Evolutionary conservation across 2,797 vertebrate genomes (phyloP).

Genomic region (Pseudochirops cupreus): DNA sequence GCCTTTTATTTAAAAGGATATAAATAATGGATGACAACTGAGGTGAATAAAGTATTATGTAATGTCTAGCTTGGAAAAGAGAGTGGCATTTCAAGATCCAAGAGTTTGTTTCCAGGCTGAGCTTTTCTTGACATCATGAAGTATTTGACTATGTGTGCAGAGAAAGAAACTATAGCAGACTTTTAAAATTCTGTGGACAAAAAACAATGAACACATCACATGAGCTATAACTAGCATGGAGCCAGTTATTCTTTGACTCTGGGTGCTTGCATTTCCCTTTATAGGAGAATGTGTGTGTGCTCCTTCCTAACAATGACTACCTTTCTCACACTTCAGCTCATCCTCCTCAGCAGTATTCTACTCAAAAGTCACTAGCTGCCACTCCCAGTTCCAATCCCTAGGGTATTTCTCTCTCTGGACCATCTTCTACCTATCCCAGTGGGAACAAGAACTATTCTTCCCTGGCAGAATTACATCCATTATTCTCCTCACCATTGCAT

Average conservation of each 20-base stretch:
- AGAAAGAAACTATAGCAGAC: conserved; percentile 35
- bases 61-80: conserved; percentile 39
- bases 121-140: conserved; percentile 51
- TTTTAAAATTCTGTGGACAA: conserved; percentile 19
- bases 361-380: background rate
- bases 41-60: conserved; percentile 53
- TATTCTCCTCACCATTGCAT: background rate
- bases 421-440: background rate
- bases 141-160: conserved; percentile 37
- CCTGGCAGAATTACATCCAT: background rate
- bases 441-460: background rate
- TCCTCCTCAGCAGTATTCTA: background rate
- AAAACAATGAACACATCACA: background rate
- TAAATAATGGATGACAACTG: conserved; percentile 58
- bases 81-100: conserved; percentile 42
- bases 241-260: background rate
- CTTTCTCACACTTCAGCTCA: background rate
- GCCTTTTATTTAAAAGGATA: conserved; percentile 66
- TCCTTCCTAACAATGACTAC: background rate
- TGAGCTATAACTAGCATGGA: background rate
- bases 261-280: background rate
- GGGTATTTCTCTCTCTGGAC: background rate
- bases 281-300: background rate
- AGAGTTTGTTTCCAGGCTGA: conserved; percentile 63
- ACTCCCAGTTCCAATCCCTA: background rate